Evolutionary conservation across 1,140 invertebrate species (phyloP), one percentile per base, ranked within the genome.

Genomic region (Musca domestica): DNA sequence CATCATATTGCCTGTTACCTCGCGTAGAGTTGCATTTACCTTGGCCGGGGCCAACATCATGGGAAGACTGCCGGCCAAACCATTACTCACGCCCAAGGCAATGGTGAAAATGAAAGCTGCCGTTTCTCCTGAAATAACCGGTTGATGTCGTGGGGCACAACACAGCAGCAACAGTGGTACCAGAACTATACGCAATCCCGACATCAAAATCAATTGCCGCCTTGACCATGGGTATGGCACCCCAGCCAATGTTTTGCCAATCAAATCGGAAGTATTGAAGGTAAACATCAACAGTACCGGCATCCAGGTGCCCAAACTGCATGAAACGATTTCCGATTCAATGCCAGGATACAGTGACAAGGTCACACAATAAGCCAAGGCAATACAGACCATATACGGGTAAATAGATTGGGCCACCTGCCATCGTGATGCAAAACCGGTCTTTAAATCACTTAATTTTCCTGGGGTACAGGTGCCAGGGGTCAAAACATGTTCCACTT

Each of bases 1-100:
- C 94, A 96, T 96, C 72, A 96, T 94, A 73, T 96, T 96, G 64
- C 93, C 93, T 89, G 85, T 90, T 0, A 93, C 83, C 83, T 94
- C 92, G 64, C 90, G 86, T 68, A 90, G 85, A n/a, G 91, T 87
- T 66, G 91, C 89, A 1, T 88, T 85, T 2, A 96, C 93, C 77
- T 92, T 89, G 34, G 87, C 88, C 6, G 94, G 92, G 1, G 94
- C 94, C 69, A 93, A 86, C 63, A 96, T 94, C 92, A 96, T 96
- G 0, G 94, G 94, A 10, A 95, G 87, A 69, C 92, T 94, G 1
- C 95, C 94, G 66, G 95, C 88, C 17, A 95, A 84, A 0, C 94
- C 95, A 75, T 96, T 96, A 61, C 89, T 91, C 1, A 95, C 83
- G 15, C 95, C 95, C 48, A 96, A 83, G 0, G 92, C 75, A 5